Percentiles rank a stretch among this genome's conserved stretches.
These are phyloP conservation scores for Micronycteris hirsuta DNA, from an alignment of 2,113 vertebrate genomes.

Conservation along the genomic window DNA sequence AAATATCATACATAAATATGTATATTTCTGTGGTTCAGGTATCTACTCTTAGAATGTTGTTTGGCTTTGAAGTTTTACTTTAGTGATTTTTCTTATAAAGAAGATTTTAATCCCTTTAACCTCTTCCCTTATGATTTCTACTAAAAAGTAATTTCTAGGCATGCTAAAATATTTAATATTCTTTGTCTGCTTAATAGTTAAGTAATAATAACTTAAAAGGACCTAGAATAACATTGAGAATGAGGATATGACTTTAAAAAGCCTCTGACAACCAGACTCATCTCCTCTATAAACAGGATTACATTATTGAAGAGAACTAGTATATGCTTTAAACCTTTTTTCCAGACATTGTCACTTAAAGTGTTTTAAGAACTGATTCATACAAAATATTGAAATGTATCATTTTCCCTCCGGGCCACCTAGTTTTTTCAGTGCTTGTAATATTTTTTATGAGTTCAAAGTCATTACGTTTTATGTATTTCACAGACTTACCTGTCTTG, in stretches of 20 bases:
- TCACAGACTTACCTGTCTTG: background rate
- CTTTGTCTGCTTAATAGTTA: background rate
- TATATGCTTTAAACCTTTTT: background rate
- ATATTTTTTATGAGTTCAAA: background rate
- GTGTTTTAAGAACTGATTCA: constrained; percentile 27
- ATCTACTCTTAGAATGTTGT: background rate
- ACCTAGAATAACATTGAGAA: background rate
- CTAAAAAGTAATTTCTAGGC: background rate
- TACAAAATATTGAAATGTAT: constrained; percentile 1
- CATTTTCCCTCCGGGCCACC: background rate
- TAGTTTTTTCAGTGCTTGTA: background rate
- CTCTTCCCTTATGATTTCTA: background rate
- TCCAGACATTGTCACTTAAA: constrained; percentile 16
- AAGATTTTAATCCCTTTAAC: background rate
- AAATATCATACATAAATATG: background rate
- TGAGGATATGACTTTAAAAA: background rate
- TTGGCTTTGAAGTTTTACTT: background rate
- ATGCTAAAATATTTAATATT: background rate
- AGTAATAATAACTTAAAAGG: background rate
- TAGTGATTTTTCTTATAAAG: background rate
- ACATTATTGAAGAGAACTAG: constrained; percentile 14
- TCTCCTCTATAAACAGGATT: background rate
- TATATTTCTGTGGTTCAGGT: background rate
- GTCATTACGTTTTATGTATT: background rate
- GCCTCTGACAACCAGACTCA: background rate